Conservation (phyloP, 2,113 vertebrate species). For the Burhinus bistriatus region DNA sequence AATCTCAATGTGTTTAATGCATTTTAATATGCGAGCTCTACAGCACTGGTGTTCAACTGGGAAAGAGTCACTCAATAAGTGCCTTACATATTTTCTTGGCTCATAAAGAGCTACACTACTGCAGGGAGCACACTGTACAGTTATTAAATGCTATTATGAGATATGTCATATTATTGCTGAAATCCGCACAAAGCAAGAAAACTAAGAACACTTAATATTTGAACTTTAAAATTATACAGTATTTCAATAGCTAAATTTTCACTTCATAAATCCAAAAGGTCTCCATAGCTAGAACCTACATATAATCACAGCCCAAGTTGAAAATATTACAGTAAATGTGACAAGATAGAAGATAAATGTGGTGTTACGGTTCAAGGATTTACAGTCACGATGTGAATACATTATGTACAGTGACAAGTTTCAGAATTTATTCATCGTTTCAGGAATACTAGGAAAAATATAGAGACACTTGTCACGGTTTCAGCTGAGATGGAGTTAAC, state of each 20-base stretch:
- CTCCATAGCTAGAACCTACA: not conserved
- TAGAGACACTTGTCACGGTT: not conserved
- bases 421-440: constrained; percentile 19
- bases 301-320: not conserved
- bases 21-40: not conserved
- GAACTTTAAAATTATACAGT: not conserved
- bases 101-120: not conserved
- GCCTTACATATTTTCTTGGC: not conserved
- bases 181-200: not conserved
- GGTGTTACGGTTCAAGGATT: not conserved
- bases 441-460: constrained; percentile 2
- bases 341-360: not conserved
- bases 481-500: not conserved
- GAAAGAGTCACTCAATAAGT: not conserved
- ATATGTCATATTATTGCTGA: not conserved
- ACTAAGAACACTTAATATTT: not conserved
- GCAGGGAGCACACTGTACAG: not conserved
- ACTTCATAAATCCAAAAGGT: not conserved
- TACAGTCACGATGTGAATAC: not conserved
- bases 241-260: not conserved
- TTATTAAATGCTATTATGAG: constrained; percentile 13
- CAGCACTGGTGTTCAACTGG: not conserved
- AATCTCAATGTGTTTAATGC: not conserved
- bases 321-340: constrained; percentile 1
- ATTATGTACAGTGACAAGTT: not conserved